Conservation (phyloP, 2,888 invertebrate species). For the Diarsia mendica region DNA sequence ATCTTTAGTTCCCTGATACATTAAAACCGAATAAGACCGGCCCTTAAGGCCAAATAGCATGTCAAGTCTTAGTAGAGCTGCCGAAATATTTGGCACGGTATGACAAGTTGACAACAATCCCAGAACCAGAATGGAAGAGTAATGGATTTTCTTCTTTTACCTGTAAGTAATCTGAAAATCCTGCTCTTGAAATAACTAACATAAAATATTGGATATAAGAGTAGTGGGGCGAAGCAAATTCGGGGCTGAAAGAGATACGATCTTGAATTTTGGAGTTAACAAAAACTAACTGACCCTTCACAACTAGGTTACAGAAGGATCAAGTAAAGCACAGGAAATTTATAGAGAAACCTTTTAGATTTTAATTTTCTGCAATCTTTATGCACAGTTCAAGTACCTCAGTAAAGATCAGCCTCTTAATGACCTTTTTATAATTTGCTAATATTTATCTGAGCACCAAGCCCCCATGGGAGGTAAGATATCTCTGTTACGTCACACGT, state of each 20-base stretch:
- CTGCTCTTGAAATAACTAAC: neutral
- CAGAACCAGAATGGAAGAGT: neutral
- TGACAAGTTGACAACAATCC: neutral
- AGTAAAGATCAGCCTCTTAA: neutral
- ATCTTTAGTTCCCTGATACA: neutral
- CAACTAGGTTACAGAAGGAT: neutral
- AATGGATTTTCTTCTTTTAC: neutral
- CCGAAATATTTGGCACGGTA: constrained; percentile 12
- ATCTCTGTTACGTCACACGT: constrained; percentile 69
- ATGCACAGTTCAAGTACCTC: neutral
- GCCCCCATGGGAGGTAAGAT: constrained; percentile 51
- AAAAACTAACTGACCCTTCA: neutral
- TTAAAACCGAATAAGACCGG: neutral
- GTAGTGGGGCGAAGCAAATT: neutral
- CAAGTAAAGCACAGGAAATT: neutral
- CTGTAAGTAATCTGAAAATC: neutral
- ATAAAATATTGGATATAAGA: neutral
- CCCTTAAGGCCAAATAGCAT: constrained; percentile 1
- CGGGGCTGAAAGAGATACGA: neutral
- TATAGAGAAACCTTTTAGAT: neutral
- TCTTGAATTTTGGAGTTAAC: neutral
- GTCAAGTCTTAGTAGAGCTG: neutral
- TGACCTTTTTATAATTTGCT: constrained; percentile 14
- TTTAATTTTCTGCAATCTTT: neutral
- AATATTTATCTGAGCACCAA: constrained; percentile 49